Percentiles rank a stretch among this genome's conserved stretches.
Evolutionary conservation across 1,140 invertebrate genomes (phyloP).

Genomic region (Alviniconcha marisindica): DNA sequence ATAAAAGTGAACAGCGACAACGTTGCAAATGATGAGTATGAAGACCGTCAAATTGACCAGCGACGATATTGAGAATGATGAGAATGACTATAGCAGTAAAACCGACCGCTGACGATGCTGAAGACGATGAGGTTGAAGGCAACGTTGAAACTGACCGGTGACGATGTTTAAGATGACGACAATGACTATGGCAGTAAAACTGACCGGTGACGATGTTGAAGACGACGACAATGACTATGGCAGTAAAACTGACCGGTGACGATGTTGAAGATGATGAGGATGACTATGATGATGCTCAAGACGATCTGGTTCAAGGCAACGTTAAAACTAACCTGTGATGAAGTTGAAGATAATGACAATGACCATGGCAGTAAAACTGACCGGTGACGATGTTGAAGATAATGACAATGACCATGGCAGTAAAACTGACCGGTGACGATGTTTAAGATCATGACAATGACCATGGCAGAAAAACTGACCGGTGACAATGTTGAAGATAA

Average conservation of each 20-base stretch:
- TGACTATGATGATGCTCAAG: conserved; percentile 67
- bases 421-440: conserved; percentile 20
- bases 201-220: too few species aligned
- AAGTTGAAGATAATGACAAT: too few species aligned
- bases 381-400: background rate
- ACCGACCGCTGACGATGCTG: background rate
- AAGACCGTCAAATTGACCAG: background rate
- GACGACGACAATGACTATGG: too few species aligned
- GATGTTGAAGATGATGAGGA: conserved; percentile 58
- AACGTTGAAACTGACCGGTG: conserved; percentile 12
- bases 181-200: conserved; percentile 66
- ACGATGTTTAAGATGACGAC: too few species aligned
- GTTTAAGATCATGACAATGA: conserved; percentile 59
- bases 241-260: conserved; percentile 39
- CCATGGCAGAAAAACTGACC: conserved; percentile 57
- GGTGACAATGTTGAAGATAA: background rate
- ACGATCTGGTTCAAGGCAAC: too few species aligned
- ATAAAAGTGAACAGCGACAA: too few species aligned
- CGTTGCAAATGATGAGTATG: background rate
- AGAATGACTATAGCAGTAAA: conserved; percentile 65
- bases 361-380: too few species aligned
- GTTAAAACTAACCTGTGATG: too few species aligned
- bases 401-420: background rate
- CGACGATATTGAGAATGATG: conserved; percentile 49
- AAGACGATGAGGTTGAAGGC: conserved; percentile 54